These are phyloP conservation scores for Eulemur rubriventer DNA, from an alignment of 2,797 vertebrate species.

Conservation along the genomic window DNA sequence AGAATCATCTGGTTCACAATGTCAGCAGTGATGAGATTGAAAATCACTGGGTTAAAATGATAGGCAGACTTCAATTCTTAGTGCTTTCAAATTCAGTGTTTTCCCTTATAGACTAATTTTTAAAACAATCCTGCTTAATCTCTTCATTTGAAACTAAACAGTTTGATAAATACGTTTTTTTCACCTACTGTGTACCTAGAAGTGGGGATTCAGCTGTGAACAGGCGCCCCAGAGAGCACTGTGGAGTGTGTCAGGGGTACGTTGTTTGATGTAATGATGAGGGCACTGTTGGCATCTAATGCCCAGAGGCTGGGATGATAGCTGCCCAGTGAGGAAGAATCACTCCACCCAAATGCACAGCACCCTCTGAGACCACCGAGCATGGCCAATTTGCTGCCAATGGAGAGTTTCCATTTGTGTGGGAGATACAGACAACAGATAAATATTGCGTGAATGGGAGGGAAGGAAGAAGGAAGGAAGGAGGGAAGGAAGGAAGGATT, in stretches of 20 bases:
- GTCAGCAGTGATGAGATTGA: background rate
- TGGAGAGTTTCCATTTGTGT: background rate
- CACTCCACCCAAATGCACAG: background rate
- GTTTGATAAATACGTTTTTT: background rate
- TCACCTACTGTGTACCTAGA: background rate
- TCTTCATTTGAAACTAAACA: background rate
- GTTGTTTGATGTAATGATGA: background rate
- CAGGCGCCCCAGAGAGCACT: background rate
- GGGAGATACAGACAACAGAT: background rate
- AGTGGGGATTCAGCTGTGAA: background rate
- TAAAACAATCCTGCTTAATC: background rate
- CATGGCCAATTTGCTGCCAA: background rate
- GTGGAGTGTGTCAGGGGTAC: fast-evolving
- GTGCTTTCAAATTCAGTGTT: background rate
- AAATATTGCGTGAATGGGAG: background rate
- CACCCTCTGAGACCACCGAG: background rate
- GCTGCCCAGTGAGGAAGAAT: background rate
- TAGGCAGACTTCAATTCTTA: background rate
- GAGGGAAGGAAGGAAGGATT: no score
- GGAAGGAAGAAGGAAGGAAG: background rate
- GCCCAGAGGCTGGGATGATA: background rate
- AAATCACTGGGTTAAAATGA: background rate
- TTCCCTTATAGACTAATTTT: background rate
- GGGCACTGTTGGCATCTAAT: background rate
- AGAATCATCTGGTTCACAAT: background rate